Base-by-base conservation (phyloP, 2,113 vertebrate genomes). In the Monarcha castaneiventris region DNA sequence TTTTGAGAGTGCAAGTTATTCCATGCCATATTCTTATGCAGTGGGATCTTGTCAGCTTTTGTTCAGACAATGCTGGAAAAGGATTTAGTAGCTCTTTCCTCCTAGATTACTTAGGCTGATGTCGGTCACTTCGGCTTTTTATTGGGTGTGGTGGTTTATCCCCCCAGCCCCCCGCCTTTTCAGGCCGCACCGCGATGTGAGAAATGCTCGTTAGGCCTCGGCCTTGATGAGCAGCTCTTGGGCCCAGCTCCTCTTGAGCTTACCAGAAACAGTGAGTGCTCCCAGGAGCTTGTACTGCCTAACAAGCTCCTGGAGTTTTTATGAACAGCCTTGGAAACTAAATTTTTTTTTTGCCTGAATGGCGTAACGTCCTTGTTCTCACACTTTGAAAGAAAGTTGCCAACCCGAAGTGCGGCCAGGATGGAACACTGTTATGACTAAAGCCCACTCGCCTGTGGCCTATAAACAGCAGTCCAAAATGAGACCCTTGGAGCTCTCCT, bases 351-450 rank as follows among this genome's bases (percentile, higher is more conserved):
- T 51, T 41, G 39, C 41, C 62, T 44, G 51, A 66, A 37, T 26
- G 51, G 51, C 1, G 0, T 55, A 37, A 16, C 9, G 7, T 17
- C 29, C 43, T 33, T 29, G 5, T n/a, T n/a, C 55, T n/a, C 19
- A 12, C 19, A 10, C 12, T 51, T 43, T 25, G 5, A 51, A n/a
- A 51, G 35, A 23, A 51, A 29, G 30, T 1, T 41, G 35, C 23
- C 0, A 2, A 21, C 23, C 11, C 1, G 0, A n/a, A 59, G 18
- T 1, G 7, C 3, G 9, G 44, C 18, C 29, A 11, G 44, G 44
- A 9, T 6, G 22, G 25, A 69, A 7, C 23, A 6, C 3, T 7
- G 35, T 11, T 27, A 9, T 11, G 44, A 19, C 12, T 10, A 6
- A 51, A 25, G 66, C 19, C 44, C 4, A 1, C 30, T 59, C 11